Evolutionary conservation across 2,888 invertebrate species (phyloP), one percentile per base, ranked within the genome.

Genomic region (Drosophila macrospina): DNA sequence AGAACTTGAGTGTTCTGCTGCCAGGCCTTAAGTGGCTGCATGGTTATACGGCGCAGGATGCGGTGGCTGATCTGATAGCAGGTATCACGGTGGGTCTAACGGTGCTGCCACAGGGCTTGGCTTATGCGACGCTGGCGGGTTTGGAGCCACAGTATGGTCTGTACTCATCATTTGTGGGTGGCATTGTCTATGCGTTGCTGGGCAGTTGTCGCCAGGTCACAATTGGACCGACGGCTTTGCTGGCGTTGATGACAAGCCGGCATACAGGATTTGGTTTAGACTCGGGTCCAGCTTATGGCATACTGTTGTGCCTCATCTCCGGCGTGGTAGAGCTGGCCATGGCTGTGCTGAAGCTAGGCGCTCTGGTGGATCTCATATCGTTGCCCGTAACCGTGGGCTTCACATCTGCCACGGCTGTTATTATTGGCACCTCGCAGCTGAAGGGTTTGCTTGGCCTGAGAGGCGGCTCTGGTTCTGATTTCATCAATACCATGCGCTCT

Each of bases 101-200:
- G 15, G 88, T 85, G 44, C 95, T 98, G 93, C 98, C 98, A 0
- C 98, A 98, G 91, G 97, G 97, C 8, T 92, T 98, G 77, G 98
- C 98, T 0, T 98, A 98, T 91, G 97, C 98, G 5, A 96, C 96
- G 11, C 93, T 98, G 62, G 98, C 97, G 26, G 97, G 97, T 45
- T 93, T 98, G 55, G 95, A 96, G 90, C 97, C 97, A 1, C 66
- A 98, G 97, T 98, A 97, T 93, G 98, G 98, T 3, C 94, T 99
- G 51, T 98, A 98, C 93, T 98, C 98, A 0, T 96, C 98, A 0
- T 98, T 98, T 92, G 94, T 98, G 92, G 98, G 98, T 1, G 98
- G 98, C 32, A 96, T 98, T 91, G 94, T 98, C 37, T 99, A 98
- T 93, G 95, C 96, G 51, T 91, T 98, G 65, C 95, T 98, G 81